Conservation (phyloP, 2,888 invertebrate genomes). For the Mylabris sibirica region DNA sequence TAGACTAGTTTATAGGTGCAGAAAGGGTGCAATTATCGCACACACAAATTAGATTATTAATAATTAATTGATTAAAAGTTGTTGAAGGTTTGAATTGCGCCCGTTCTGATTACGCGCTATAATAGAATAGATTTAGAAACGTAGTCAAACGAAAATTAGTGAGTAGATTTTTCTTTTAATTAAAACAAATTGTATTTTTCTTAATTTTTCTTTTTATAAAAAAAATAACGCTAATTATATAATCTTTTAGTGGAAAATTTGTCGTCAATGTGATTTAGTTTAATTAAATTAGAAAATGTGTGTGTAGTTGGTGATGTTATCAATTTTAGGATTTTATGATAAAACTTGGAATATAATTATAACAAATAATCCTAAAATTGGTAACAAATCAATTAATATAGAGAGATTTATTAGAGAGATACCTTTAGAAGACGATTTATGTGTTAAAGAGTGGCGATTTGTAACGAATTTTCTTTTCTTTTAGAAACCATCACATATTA, state of each 20-base stretch:
- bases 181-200: conserved; percentile 41
- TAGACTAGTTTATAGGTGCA: not conserved
- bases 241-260: conserved; percentile 30
- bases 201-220: conserved; percentile 36
- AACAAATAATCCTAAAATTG: conserved; percentile 19
- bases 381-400: conserved; percentile 23
- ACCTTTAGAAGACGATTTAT: conserved; percentile 33
- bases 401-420: conserved; percentile 28
- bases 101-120: not conserved
- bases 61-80: not conserved
- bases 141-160: conserved; percentile 10
- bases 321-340: conserved; percentile 14
- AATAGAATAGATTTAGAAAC: conserved; percentile 23
- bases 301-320: conserved; percentile 33
- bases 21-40: conserved; percentile 1
- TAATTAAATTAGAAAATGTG: conserved; percentile 40
- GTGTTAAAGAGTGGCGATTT: conserved; percentile 34
- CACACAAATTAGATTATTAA: no score
- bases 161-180: conserved; percentile 31
- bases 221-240: conserved; percentile 27
- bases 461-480: conserved; percentile 24
- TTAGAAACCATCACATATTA: conserved; percentile 26
- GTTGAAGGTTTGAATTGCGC: not conserved
- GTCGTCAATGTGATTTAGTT: conserved; percentile 34
- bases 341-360: no score